Evolutionary conservation across 2,113 vertebrate species (phyloP).

Genomic region (Opisthocomus hoazin): DNA sequence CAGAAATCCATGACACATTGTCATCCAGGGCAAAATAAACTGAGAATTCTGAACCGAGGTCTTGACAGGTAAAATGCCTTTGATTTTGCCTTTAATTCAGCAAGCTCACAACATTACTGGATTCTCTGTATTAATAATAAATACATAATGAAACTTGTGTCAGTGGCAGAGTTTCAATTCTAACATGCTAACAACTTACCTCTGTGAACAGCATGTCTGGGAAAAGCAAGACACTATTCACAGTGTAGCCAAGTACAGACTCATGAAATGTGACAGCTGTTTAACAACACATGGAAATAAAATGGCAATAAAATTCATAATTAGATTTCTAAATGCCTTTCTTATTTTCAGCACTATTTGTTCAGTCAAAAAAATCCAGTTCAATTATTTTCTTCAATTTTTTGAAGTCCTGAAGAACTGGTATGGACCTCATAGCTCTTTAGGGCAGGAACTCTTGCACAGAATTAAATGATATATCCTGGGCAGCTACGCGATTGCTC

Average conservation of each 20-base stretch:
- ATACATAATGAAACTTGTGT: neutral
- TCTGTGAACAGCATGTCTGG: neutral
- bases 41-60: slow-evolving; percentile 15
- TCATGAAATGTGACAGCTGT: neutral
- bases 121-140: slow-evolving; percentile 39
- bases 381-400: neutral
- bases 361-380: neutral
- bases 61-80: slow-evolving; percentile 49
- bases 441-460: neutral
- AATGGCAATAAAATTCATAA: neutral
- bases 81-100: slow-evolving; percentile 28
- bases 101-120: neutral
- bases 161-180: neutral
- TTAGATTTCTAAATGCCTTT: neutral
- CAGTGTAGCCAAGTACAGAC: neutral
- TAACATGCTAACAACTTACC: neutral
- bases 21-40: slow-evolving; percentile 2
- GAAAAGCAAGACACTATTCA: neutral
- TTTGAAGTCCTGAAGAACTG: neutral
- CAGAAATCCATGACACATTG: slow-evolving; percentile 9
- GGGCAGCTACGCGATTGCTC: neutral
- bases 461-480: neutral
- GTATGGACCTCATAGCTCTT: neutral
- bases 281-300: neutral
- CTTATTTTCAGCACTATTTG: neutral